These are phyloP conservation scores for Akabosia matsudoensis DNA, from an alignment of 1,140 invertebrate species.

Conservation along the genomic window DNA sequence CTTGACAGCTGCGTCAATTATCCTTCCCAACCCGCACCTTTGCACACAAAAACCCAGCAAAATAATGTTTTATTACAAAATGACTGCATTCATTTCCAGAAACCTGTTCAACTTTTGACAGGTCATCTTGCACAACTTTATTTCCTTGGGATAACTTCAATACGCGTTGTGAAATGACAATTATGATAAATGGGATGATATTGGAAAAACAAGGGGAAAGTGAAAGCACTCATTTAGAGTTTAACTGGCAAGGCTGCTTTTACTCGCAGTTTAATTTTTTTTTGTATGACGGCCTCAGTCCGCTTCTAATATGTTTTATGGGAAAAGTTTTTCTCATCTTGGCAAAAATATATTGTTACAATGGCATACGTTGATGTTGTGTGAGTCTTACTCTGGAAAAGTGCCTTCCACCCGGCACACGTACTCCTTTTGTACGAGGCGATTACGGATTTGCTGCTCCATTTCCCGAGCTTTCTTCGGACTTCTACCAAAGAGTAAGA, in stretches of 20 bases:
- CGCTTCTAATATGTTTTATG: not conserved
- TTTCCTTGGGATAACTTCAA: too few relatives aligned
- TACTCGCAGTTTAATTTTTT: too few relatives aligned
- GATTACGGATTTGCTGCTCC: slow-evolving; percentile 88
- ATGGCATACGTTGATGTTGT: not conserved
- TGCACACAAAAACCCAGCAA: not conserved
- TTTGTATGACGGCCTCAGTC: too few relatives aligned
- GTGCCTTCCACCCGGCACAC: slow-evolving; percentile 92
- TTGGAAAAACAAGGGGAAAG: not conserved
- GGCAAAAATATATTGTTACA: not conserved
- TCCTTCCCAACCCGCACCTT: too few relatives aligned
- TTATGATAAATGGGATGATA: not conserved
- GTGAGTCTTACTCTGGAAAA: slow-evolving; percentile 85
- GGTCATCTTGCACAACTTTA: too few relatives aligned
- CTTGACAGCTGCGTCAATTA: not conserved
- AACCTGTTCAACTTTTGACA: too few relatives aligned
- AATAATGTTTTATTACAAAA: not conserved
- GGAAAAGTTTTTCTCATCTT: not conserved
- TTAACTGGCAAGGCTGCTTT: too few relatives aligned
- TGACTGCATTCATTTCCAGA: too few relatives aligned
- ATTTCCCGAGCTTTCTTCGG: slow-evolving; percentile 86
- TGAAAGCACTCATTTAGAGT: too few relatives aligned
- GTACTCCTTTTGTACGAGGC: slow-evolving; percentile 93
- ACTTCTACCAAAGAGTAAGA: slow-evolving; percentile 65
- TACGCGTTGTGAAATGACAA: too few relatives aligned